phyloP scores from a whole-genome alignment of 2,888 invertebrate genomes.

The Deilephila elpenor region DNA sequence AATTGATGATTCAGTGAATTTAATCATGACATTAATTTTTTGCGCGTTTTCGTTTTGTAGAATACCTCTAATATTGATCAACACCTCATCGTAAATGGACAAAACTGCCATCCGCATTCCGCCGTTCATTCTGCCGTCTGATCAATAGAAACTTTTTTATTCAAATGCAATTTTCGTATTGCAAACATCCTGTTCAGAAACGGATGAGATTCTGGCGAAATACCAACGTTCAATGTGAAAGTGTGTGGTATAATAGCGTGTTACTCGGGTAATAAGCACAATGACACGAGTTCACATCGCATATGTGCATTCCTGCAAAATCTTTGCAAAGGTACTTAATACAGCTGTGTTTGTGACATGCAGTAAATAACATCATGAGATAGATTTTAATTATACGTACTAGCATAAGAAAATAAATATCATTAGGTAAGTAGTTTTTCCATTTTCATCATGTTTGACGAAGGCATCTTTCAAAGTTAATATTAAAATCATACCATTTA shows the following conservation, averaged over 20 bases:
- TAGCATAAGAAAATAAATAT: neutral
- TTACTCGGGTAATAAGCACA: conserved; percentile 13
- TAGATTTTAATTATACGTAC: too few relatives aligned
- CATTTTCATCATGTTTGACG: too few relatives aligned
- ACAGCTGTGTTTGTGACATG: neutral
- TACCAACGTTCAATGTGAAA: conserved; percentile 13
- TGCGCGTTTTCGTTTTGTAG: neutral
- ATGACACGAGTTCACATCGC: conserved; percentile 39
- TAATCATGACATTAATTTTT: neutral
- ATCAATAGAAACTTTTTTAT: conserved; percentile 5
- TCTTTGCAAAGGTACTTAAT: neutral
- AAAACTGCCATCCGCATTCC: conserved; percentile 7
- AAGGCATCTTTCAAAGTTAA: too few relatives aligned
- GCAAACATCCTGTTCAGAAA: conserved; percentile 16
- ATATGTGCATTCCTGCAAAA: conserved; percentile 25
- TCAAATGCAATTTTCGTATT: conserved; percentile 4
- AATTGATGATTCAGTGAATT: too few relatives aligned
- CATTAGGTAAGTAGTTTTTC: too few relatives aligned
- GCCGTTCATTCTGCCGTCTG: neutral
- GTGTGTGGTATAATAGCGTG: conserved; percentile 14
- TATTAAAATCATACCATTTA: too few relatives aligned
- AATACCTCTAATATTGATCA: neutral
- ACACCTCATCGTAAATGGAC: neutral
- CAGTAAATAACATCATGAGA: neutral
- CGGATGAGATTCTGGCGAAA: conserved; percentile 11